A percentile compares a stretch with the other conserved stretches of the same genome.
These are phyloP conservation scores for Myotis findleyi DNA, from an alignment of 2,797 vertebrate species.

Conservation along the genomic window DNA sequence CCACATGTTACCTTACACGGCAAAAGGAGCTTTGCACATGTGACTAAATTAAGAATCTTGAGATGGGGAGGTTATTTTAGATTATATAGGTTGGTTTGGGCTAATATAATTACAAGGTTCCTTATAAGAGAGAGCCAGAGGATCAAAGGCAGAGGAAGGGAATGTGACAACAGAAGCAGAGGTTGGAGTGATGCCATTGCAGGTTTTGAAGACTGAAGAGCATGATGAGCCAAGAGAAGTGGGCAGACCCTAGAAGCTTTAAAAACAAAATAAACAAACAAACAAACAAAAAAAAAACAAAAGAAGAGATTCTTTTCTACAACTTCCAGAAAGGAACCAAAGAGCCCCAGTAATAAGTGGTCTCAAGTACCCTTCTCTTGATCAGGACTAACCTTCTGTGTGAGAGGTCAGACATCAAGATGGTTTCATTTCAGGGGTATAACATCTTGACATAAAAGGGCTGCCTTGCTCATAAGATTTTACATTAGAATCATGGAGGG, in stretches of 20 bases:
- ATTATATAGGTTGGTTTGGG: background rate
- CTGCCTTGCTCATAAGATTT: constrained; percentile 5
- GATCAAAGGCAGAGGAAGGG: background rate
- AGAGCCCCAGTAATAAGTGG: background rate
- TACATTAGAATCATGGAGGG: background rate
- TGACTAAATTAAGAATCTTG: constrained; percentile 4
- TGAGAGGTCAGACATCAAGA: background rate
- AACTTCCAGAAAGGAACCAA: background rate
- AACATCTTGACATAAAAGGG: background rate
- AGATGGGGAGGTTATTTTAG: background rate
- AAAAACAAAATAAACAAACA: background rate
- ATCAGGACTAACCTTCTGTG: background rate
- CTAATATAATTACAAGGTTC: background rate
- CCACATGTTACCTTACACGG: background rate
- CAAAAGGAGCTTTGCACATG: background rate
- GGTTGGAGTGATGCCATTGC: background rate
- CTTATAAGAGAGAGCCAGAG: background rate
- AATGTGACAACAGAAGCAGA: background rate
- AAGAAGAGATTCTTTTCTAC: background rate
- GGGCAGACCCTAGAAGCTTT: background rate
- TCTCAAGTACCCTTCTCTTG: background rate
- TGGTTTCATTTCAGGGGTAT: background rate
- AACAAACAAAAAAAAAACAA: background rate
- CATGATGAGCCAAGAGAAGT: background rate
- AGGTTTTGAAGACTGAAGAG: background rate